Evolutionary conservation across 2,888 invertebrate species (phyloP), one percentile per base, ranked within the genome.

Genomic region (Euplagia quadripunctaria): DNA sequence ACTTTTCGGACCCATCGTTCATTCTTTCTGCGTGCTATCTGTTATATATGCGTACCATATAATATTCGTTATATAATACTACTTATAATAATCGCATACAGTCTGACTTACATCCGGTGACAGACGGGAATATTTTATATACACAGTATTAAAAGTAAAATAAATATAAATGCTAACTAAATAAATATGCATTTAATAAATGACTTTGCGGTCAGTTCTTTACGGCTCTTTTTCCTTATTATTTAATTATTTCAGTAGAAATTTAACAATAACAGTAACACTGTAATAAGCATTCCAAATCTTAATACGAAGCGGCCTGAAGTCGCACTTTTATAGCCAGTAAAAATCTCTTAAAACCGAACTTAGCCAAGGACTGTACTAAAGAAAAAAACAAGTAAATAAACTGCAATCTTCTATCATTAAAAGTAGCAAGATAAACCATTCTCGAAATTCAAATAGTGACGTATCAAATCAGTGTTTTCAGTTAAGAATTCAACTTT

Each of bases 51-150:
- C 31, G 31, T 31, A 2, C 31, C 2, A 31, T 31, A 42, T n/a
- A 64, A 9, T n/a, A 43, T 64, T 64, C 1, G 17, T 41, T 43
- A 64, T 43, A 64, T 64, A 64, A 70, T 52, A 52, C 4, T 12
- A 66, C 49, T 49, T 66, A 46, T 12, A 17, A 12, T 66, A 66
- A 66, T 49, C 42, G 31, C n/a, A 65, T 71, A 74, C 77, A 70
- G 85, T 82, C 83, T 85, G 80, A 75, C 70, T 79, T 66, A 65
- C 77, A 79, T 85, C 81, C 85, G 81, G 82, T 67, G 71, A 73
- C 73, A 70, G 64, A 68, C 71, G 49, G 75, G 49, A 68, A 67
- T 72, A 64, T 72, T 69, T 64, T 43, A 41, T 64, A 64, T 31
- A 16, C 52, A 17, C 14, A 7, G 12, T 52, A 5, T 51, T 66